phyloP scores from a whole-genome alignment of 2,113 vertebrate genomes.

The Oreochromis aureus region DNA sequence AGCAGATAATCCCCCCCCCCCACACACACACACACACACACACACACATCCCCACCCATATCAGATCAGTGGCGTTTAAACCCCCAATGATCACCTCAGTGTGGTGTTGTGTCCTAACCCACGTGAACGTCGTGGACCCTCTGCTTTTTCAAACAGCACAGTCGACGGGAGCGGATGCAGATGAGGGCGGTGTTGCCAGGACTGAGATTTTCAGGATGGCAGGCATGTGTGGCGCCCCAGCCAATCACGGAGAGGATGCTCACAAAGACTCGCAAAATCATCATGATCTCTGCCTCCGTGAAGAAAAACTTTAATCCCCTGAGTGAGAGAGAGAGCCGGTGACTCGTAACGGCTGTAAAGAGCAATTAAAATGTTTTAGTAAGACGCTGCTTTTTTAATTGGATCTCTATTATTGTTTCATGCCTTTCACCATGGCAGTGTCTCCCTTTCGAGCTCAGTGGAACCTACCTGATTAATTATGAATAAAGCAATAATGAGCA shows the following conservation, averaged over 20 bases:
- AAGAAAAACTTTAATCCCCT: neutral
- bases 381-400: neutral
- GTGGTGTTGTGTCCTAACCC: neutral
- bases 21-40: too few species aligned
- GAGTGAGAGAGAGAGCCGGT: neutral
- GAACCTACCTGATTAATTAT: neutral
- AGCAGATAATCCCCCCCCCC: neutral
- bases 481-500: neutral
- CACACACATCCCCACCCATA: neutral
- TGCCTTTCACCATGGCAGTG: neutral
- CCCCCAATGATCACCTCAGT: neutral
- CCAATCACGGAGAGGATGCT: neutral
- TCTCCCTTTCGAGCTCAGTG: neutral
- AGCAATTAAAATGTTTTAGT: neutral
- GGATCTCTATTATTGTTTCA: neutral
- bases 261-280: neutral
- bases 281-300: neutral
- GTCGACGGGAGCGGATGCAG: neutral
- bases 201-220: neutral
- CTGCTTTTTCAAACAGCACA: neutral
- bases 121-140: neutral
- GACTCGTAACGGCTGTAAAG: neutral
- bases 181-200: conserved; percentile 33
- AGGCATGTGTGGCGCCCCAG: neutral
- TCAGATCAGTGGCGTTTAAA: conserved; percentile 34